Evolutionary conservation across 2,888 invertebrate genomes (phyloP), one percentile per base, ranked within the genome.

Genomic region (Ophion slaviceki): DNA sequence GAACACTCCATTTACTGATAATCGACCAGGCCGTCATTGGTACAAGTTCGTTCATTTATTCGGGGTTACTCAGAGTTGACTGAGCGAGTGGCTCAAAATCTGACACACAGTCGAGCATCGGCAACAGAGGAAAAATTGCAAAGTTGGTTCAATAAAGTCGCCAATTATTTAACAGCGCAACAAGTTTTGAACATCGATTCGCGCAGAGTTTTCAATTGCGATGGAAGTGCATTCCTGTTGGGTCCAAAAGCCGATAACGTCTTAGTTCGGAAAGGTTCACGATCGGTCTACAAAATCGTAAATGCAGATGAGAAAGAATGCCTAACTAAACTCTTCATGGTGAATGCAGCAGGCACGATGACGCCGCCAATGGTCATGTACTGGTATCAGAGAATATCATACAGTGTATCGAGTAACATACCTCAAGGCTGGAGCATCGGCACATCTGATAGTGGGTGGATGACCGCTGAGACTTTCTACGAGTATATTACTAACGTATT

Each of bases 401-500:
- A 47, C n/a, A 76, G 28, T 47, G 66, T 76, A 28, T 17, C 28
- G 8, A 45, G 64, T 24, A 47, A 28, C 47, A n/a, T 32, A 24
- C 78, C 67, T 24, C 59, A 61, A 68, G 78, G 40, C 24, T 78
- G 78, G 68, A 20, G 40, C 36, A 78, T 78, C 20, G 78, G 78
- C 36, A 24, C 45, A n/a, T 70, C 61, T 28, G 78, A 79, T 10
- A 78, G 47, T 80, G 93, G 93, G 6, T 94, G 93, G 94, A 94
- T 92, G 93, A 93, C 91, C 14, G 84, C 89, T 11, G 91, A 91
- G 82, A 88, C 89, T 36, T 93, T 93, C 88, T 93, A 84, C 86
- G 92, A 93, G 88, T 92, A 89, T 85, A 90, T 92, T 20, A 88
- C 90, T 24, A 92, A 93, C 87, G 87, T 91, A 47, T 93, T 93